A percentile compares a stretch with the other conserved stretches of the same genome.
phyloP scores from a whole-genome alignment of 1,140 invertebrate species.

The Aphelinus certus region DNA sequence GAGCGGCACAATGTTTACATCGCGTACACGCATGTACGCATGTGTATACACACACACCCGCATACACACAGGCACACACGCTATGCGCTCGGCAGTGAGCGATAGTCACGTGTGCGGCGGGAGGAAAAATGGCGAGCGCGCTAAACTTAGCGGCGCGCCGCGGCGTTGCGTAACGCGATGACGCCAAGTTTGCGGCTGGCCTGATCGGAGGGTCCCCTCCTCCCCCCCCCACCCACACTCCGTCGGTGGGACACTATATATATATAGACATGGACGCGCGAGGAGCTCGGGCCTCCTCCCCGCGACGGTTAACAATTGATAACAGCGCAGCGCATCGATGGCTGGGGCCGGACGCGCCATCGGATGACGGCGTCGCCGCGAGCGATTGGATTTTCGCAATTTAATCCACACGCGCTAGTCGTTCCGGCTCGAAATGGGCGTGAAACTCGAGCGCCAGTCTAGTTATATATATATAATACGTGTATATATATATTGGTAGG shows the following conservation, averaged over 20 bases:
- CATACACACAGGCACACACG: no score
- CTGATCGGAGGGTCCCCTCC: not conserved
- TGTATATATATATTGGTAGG: no score
- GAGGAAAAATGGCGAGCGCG: not conserved
- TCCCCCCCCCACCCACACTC: conserved; percentile 7
- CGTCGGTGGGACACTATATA: no score
- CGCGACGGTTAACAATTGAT: no score
- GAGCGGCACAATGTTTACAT: conserved; percentile 5
- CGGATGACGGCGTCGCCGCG: conserved; percentile 13
- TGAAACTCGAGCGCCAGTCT: no score
- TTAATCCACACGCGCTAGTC: no score
- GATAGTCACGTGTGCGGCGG: not conserved
- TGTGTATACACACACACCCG: no score
- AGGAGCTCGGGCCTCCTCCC: not conserved
- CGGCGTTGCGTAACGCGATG: conserved; percentile 42
- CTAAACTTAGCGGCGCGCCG: conserved; percentile 25
- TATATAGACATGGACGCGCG: not conserved
- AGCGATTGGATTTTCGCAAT: no score
- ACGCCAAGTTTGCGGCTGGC: conserved; percentile 35
- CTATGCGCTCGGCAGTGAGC: no score
- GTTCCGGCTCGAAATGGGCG: no score
- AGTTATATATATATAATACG: no score
- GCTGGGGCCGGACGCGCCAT: not conserved
- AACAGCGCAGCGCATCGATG: no score
- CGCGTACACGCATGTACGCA: not conserved